These are phyloP conservation scores for Lipotes vexillifer DNA, from an alignment of 2,113 vertebrate species.

Conservation along the genomic window DNA sequence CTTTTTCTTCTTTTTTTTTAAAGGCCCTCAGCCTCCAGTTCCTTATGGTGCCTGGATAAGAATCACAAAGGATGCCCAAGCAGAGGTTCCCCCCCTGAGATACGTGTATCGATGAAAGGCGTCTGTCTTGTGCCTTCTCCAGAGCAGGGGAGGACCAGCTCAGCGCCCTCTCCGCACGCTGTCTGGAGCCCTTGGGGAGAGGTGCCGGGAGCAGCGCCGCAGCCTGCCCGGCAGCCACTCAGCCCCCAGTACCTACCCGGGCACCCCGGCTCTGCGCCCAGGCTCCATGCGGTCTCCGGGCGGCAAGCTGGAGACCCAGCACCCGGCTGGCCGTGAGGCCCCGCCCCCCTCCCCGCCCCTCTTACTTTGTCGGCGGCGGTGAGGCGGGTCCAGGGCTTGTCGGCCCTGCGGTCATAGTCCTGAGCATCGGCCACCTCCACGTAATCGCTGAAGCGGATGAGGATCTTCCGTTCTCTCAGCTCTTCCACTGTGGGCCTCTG, in stretches of 20 bases:
- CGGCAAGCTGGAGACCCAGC: background rate
- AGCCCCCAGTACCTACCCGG: accelerated
- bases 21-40: background rate
- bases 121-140: background rate
- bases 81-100: too few species aligned
- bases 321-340: accelerated
- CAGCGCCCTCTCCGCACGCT: background rate
- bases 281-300: background rate
- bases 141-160: background rate
- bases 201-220: background rate
- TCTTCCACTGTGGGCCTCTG: constrained; percentile 98
- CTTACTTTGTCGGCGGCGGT: constrained; percentile 96
- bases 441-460: constrained; percentile 98
- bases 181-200: background rate
- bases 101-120: too few species aligned
- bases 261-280: background rate
- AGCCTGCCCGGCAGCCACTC: background rate
- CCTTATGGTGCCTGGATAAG: background rate
- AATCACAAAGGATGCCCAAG: background rate
- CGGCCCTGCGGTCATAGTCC: constrained; percentile 95
- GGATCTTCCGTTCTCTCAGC: constrained; percentile 95
- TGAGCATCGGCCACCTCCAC: constrained; percentile 97
- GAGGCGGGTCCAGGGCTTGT: constrained; percentile 98
- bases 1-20: background rate
- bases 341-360: accelerated